phyloP scores from a whole-genome alignment of 2,888 invertebrate genomes.

The Diarsia rubi region DNA sequence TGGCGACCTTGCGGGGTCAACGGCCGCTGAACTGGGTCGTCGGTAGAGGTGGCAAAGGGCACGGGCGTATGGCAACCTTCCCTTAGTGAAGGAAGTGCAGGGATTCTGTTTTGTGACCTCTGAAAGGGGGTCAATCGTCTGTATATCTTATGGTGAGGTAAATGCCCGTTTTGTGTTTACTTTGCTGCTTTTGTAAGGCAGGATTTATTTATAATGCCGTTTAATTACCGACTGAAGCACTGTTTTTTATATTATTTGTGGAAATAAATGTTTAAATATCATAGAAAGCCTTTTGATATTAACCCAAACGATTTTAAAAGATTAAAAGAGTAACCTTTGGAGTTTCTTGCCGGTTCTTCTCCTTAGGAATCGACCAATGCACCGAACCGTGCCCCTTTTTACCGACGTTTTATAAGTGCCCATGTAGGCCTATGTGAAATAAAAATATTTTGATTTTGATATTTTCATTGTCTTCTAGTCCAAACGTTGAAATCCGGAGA shows the following conservation, averaged over 20 bases:
- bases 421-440: too few species aligned
- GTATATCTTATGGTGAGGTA: background rate
- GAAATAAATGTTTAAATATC: background rate
- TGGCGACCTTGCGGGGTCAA: slow-evolving; percentile 82
- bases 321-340: too few species aligned
- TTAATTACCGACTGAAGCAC: background rate
- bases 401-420: too few species aligned
- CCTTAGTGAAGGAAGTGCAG: slow-evolving; percentile 22
- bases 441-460: too few species aligned
- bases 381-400: too few species aligned
- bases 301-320: too few species aligned
- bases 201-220: background rate
- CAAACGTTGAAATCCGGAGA: too few species aligned
- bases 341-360: too few species aligned
- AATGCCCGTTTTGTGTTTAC: background rate
- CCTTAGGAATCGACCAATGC: too few species aligned
- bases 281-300: too few species aligned
- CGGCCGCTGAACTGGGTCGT: slow-evolving; percentile 77
- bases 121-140: background rate
- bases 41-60: slow-evolving; percentile 65
- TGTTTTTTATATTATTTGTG: background rate
- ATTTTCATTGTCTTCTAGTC: background rate
- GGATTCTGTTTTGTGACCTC: background rate
- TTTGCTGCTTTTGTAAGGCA: background rate
- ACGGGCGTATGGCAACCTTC: slow-evolving; percentile 41